A percentile compares a stretch with the other conserved stretches of the same genome.
These are phyloP conservation scores for Hestina assimilis DNA, from an alignment of 1,140 invertebrate species.

Conservation along the genomic window DNA sequence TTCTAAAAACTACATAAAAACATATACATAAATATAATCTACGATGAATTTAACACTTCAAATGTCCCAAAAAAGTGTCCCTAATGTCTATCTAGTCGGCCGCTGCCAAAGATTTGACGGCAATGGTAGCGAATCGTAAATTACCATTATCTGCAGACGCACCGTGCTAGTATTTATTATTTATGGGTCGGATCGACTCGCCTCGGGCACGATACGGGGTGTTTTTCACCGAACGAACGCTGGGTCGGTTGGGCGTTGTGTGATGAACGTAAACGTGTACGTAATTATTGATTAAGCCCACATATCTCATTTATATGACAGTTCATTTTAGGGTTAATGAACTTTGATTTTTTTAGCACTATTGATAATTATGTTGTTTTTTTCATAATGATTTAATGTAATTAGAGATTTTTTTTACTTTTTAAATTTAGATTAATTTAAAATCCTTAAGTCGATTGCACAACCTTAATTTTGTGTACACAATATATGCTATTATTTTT, in stretches of 20 bases:
- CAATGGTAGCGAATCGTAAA: slow-evolving; percentile 72
- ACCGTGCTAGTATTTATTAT: slow-evolving; percentile 76
- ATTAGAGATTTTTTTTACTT: not conserved
- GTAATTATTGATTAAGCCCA: slow-evolving; percentile 33
- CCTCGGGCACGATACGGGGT: slow-evolving; percentile 48
- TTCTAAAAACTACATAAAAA: too few species aligned
- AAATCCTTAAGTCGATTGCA: not conserved
- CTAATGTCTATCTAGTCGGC: slow-evolving; percentile 52
- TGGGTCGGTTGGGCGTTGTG: slow-evolving; percentile 33
- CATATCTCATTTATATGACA: slow-evolving; percentile 27
- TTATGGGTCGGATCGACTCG: slow-evolving; percentile 74
- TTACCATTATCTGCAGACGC: slow-evolving; percentile 79
- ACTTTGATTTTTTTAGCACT: slow-evolving; percentile 1
- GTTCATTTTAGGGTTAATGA: slow-evolving; percentile 27
- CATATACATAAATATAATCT: not conserved
- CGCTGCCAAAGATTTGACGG: slow-evolving; percentile 67
- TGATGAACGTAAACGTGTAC: slow-evolving; percentile 25
- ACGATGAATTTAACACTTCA: slow-evolving; percentile 10
- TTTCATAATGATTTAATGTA: too few species aligned
- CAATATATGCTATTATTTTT: too few species aligned
- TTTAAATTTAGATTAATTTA: not conserved
- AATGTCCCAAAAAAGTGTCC: slow-evolving; percentile 26
- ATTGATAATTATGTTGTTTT: slow-evolving; percentile 2
- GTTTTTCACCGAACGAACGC: slow-evolving; percentile 49
- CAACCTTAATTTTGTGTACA: too few species aligned